Evolutionary conservation across 2,888 invertebrate species (phyloP), one percentile per base, ranked within the genome.

Genomic region (Sarcophaga subvicina): DNA sequence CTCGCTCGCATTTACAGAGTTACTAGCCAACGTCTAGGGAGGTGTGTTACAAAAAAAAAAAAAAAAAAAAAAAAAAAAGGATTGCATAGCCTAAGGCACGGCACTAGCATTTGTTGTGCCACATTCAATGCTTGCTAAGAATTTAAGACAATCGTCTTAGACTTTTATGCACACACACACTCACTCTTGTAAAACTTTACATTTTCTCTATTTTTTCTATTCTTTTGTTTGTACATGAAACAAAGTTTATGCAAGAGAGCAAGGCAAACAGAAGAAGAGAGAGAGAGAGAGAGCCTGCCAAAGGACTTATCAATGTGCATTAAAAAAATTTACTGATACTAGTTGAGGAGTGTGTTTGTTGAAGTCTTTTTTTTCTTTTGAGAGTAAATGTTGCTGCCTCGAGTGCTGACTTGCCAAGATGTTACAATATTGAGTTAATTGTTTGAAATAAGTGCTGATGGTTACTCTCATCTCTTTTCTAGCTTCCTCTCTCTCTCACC

Each of bases 391-490:
- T 66, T 66, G 8, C 8, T 66, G 12, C 66, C 14, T 66, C 37
- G 2, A 37, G 45, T 75, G 49, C 20, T 70, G 62, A 82, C 75
- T 81, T 69, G 76, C 81, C 81, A 81, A 81, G 81, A 76, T 76
- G 76, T 64, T 82, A 71, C 76, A 82, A 76, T 76, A 82, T 82
- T 76, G 63, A 82, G 81, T 82, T 82, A 84, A 87, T 87, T 85
- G 87, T 87, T 84, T 84, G 87, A 85, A 87, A 82, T 84, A 85
- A 85, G 82, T 82, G 87, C 80, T 82, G 82, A 79, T 87, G 87
- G 78, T 79, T 47, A 49, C 49, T 49, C 67, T 45, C 20, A 14
- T 17, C 17, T 54, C 0, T 17, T 54, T 17, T 54, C 54, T 14
- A 0, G 1, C n/a, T n/a, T n/a, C n/a, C 54, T 4, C 54, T 54